Base-by-base conservation (phyloP, 2,113 vertebrate species). In the Orthonyx spaldingii region DNA sequence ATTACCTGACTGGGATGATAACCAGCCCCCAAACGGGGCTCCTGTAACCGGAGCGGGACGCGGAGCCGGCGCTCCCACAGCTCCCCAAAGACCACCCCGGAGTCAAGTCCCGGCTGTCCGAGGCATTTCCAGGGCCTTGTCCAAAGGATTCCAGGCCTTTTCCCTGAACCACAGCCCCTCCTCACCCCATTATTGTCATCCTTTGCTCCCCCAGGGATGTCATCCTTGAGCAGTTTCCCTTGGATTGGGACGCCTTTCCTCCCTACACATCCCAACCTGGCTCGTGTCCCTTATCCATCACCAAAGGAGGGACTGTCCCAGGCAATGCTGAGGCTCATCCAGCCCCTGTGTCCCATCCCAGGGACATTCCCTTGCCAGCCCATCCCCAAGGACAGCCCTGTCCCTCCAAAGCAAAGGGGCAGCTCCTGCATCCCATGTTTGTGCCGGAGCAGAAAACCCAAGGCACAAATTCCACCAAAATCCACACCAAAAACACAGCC, bases 1-100 rank as follows among this genome's bases (percentile, higher is more conserved):
- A 98, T 97, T 97, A 98, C 97, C 98, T 97, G 97, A 56, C 92
- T 55, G 60, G 93, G 97, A 98, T 95, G 92, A 96, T 95, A 97
- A 95, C 92, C 98, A 98, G 97, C 74, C 39, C 1, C 78, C 82
- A 37, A 88, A 68, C 3, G 24, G 19, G 91, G 81, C 56, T 92
- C 77, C 74, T 76, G 95, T 96, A 91, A 97, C 90, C 46, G 0
- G 84, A 96, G 95, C 20, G 21, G 88, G 91, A 94, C 22, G 53
- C 32, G 28, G 35, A 77, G 28, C 61, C 83, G 33, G 71, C 28
- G 11, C 72, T 80, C 88, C 89, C 55, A 75, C 44, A 3, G 47
- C 85, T 93, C 50, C 78, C 82, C 41, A 30, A 2, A 75, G 96
- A 97, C 96, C 96, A 97, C 97, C 97, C 76, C 11, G 32, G 90